phyloP scores from a whole-genome alignment of 2,888 invertebrate genomes.

The Hydriomena furcata region DNA sequence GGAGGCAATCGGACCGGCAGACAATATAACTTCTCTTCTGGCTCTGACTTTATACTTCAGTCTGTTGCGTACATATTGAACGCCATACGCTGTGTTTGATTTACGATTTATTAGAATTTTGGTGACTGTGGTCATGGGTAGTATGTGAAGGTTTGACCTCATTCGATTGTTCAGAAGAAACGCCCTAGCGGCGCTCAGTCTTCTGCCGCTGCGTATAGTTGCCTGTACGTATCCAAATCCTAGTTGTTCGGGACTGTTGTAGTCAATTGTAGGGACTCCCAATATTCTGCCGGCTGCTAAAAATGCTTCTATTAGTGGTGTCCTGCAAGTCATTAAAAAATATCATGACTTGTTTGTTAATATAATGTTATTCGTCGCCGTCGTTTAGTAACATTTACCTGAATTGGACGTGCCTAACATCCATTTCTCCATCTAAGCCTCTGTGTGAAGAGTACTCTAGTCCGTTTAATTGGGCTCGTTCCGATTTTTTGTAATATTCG shows the following conservation, averaged over 20 bases:
- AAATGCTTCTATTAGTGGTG: constrained; percentile 84
- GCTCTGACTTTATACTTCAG: constrained; percentile 74
- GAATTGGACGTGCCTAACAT: constrained; percentile 81
- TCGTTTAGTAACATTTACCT: constrained; percentile 39
- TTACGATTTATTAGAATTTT: constrained; percentile 78
- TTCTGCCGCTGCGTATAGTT: constrained; percentile 83
- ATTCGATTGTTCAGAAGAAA: constrained; percentile 80
- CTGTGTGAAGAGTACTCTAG: constrained; percentile 76
- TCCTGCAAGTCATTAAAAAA: constrained; percentile 42
- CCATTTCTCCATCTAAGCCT: constrained; percentile 82
- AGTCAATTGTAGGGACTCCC: constrained; percentile 86
- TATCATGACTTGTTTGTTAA: neutral
- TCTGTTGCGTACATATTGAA: constrained; percentile 76
- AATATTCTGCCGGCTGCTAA: constrained; percentile 85
- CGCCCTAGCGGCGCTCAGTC: constrained; percentile 84
- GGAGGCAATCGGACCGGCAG: constrained; percentile 90
- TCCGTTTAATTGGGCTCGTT: constrained; percentile 64
- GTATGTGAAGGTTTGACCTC: constrained; percentile 83
- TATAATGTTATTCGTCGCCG: neutral
- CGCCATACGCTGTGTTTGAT: constrained; percentile 78
- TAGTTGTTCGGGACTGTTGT: constrained; percentile 82
- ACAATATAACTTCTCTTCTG: constrained; percentile 87
- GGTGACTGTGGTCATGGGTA: constrained; percentile 79
- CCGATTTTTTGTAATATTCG: constrained; percentile 84
- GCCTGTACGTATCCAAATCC: constrained; percentile 86